These are phyloP conservation scores for Linnaemya tessellans DNA, from an alignment of 2,888 invertebrate genomes.

Conservation along the genomic window DNA sequence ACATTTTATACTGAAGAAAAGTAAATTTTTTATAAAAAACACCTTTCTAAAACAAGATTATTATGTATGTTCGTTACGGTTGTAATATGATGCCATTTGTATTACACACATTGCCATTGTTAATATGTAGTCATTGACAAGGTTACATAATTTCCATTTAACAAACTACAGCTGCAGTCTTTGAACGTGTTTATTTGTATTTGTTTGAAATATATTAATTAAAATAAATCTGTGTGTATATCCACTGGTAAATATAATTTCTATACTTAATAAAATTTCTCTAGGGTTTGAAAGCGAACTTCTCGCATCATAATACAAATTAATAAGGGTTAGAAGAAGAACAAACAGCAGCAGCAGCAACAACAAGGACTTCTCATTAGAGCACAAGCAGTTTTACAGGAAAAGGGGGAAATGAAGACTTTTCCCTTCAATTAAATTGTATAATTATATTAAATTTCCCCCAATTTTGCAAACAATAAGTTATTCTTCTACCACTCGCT, in stretches of 20 bases:
- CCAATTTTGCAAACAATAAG: background rate
- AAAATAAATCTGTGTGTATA: conserved; percentile 17
- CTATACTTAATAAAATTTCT: conserved; percentile 17
- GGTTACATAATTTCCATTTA: background rate
- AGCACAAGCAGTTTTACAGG: background rate
- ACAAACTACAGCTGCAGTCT: background rate
- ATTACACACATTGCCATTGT: background rate
- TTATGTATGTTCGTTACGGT: background rate
- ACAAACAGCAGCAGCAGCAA: background rate
- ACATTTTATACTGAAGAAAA: no score
- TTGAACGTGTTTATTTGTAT: no score
- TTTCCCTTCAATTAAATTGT: conserved; percentile 13
- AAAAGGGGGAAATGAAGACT: background rate
- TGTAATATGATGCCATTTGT: background rate
- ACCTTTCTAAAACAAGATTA: background rate
- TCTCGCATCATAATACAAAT: conserved; percentile 4
- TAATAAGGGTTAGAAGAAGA: background rate
- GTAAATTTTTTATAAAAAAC: no score
- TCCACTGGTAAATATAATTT: conserved; percentile 2
- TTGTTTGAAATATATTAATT: conserved; percentile 35
- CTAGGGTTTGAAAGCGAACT: background rate
- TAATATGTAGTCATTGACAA: background rate
- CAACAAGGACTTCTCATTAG: conserved; percentile 5
- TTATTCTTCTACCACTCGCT: background rate
- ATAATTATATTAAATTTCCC: conserved; percentile 35